Evolutionary conservation across 2,797 vertebrate genomes (phyloP).

Genomic region (Lagocephalus sceleratus): DNA sequence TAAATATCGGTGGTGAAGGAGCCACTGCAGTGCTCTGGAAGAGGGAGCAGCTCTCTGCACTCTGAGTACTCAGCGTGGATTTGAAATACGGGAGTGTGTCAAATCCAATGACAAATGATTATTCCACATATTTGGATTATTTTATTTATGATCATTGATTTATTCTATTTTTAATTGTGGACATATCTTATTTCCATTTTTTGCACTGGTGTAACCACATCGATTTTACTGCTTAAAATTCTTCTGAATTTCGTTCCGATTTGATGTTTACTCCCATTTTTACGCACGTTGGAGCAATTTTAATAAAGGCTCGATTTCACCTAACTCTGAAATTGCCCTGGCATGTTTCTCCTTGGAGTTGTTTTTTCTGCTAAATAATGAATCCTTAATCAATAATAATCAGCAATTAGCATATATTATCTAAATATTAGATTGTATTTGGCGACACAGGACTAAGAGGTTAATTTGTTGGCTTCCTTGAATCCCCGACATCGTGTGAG

Average conservation of each 20-base stretch:
- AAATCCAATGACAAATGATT: background rate
- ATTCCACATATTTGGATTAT: background rate
- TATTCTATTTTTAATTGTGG: slow-evolving; percentile 6
- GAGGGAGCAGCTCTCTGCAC: slow-evolving; percentile 32
- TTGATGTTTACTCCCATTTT: slow-evolving; percentile 9
- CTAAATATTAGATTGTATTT: slow-evolving; percentile 38
- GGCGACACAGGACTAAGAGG: slow-evolving; percentile 19
- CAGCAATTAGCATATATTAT: slow-evolving; percentile 57
- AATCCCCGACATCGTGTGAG: slow-evolving; percentile 2
- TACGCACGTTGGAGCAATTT: slow-evolving; percentile 24
- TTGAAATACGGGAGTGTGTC: background rate
- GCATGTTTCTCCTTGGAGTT: slow-evolving; percentile 32
- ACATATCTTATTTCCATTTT: background rate
- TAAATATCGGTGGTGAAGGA: slow-evolving; percentile 64
- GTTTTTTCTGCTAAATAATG: slow-evolving; percentile 12
- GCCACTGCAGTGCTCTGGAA: slow-evolving; percentile 58
- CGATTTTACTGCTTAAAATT: background rate
- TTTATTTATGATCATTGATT: background rate
- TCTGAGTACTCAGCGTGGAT: slow-evolving; percentile 16
- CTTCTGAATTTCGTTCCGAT: slow-evolving; percentile 4
- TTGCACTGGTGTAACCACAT: background rate
- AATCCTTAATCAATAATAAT: slow-evolving; percentile 65
- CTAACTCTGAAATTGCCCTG: slow-evolving; percentile 38
- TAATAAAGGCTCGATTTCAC: slow-evolving; percentile 45
- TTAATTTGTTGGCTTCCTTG: slow-evolving; percentile 21